Evolutionary conservation across 2,797 vertebrate genomes (phyloP).

Genomic region (Odontamblyopus lacepedii): DNA sequence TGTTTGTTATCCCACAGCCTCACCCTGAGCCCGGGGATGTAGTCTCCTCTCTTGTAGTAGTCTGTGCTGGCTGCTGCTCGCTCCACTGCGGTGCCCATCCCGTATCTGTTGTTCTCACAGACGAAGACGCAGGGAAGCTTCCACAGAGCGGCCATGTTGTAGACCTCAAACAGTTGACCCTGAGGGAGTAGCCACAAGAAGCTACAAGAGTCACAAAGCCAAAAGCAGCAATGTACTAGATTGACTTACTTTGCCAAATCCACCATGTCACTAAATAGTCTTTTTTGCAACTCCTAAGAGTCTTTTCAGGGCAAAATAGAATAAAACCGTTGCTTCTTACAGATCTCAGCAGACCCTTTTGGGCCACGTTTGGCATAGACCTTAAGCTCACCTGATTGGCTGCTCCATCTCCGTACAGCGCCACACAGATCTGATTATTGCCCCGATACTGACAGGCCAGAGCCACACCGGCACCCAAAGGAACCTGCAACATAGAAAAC

Average conservation of each 20-base stretch:
- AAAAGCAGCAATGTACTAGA: too few species aligned
- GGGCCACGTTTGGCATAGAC: background rate
- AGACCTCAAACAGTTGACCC: conserved; percentile 95
- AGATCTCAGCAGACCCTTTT: too few species aligned
- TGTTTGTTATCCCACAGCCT: conserved; percentile 1
- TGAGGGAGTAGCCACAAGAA: conserved; percentile 45
- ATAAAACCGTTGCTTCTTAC: too few species aligned
- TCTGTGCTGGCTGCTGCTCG: conserved; percentile 89
- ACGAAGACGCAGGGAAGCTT: conserved; percentile 92
- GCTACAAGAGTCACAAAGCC: too few species aligned
- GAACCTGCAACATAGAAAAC: conserved; percentile 77
- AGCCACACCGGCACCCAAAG: conserved; percentile 91
- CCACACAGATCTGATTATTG: conserved; percentile 86
- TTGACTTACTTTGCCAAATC: too few species aligned
- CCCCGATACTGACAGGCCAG: conserved; percentile 91
- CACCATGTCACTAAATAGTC: too few species aligned
- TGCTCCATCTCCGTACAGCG: conserved; percentile 93
- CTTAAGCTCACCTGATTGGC: conserved; percentile 88
- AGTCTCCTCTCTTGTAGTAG: conserved; percentile 93
- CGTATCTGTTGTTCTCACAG: conserved; percentile 95
- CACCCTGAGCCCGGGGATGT: conserved; percentile 90
- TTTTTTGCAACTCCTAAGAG: too few species aligned
- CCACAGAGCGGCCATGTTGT: conserved; percentile 96
- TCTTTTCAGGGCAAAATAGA: background rate
- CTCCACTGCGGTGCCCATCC: conserved; percentile 93